Percentiles rank a stretch among this genome's conserved stretches.
phyloP scores from a whole-genome alignment of 2,113 vertebrate genomes.

The Sterrhoptilus dennistouni region DNA sequence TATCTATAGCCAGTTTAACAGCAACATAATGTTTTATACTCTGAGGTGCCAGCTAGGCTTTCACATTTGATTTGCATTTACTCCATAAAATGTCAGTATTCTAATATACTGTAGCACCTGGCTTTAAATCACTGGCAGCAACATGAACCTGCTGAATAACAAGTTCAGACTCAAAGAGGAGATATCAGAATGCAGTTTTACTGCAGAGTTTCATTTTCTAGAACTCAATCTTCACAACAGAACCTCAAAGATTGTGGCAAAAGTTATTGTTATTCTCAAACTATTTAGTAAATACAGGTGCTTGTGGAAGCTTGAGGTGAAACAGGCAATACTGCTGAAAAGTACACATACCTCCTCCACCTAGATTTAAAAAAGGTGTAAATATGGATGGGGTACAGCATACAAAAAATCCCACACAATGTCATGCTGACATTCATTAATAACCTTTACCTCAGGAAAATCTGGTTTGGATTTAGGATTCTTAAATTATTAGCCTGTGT shows the following conservation, averaged over 20 bases:
- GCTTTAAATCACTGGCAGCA: background rate
- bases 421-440: background rate
- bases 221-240: background rate
- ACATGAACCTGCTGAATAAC: background rate
- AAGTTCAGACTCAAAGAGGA: background rate
- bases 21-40: slow-evolving; percentile 6
- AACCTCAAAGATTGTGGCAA: background rate
- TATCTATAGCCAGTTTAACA: slow-evolving; percentile 50
- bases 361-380: background rate
- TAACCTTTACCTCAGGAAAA: background rate
- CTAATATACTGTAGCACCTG: background rate
- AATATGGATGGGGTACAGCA: background rate
- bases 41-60: slow-evolving; percentile 27
- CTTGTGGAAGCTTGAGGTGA: background rate
- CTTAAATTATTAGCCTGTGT: background rate
- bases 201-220: background rate
- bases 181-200: background rate
- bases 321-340: background rate
- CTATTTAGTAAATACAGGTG: background rate
- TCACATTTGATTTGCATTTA: slow-evolving; percentile 50
- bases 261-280: background rate
- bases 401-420: background rate
- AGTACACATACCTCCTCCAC: background rate
- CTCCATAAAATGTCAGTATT: background rate
- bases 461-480: background rate